phyloP scores from a whole-genome alignment of 2,888 invertebrate species.

The Mellilla xanthometata region DNA sequence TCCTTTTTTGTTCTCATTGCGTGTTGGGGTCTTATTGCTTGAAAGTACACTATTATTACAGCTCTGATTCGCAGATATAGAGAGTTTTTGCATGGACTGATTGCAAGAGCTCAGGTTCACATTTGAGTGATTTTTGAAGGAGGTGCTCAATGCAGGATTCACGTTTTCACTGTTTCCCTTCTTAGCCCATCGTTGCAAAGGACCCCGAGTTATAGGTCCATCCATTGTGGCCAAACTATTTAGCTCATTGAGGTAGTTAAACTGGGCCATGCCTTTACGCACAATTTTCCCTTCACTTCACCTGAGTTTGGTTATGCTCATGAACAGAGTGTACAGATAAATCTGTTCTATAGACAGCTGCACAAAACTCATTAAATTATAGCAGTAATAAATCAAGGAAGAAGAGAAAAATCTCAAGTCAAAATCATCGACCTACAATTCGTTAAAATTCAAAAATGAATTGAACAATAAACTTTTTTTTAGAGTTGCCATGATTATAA shows the following conservation, averaged over 20 bases:
- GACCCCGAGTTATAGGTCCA: constrained; percentile 90
- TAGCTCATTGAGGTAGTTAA: constrained; percentile 91
- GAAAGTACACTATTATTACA: constrained; percentile 77
- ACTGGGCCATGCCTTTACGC: constrained; percentile 85
- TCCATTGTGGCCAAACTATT: constrained; percentile 90
- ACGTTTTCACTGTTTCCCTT: constrained; percentile 86
- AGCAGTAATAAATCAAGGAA: background rate
- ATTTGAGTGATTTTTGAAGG: constrained; percentile 72
- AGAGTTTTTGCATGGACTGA: constrained; percentile 84
- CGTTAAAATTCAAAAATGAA: constrained; percentile 8
- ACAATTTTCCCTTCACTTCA: background rate
- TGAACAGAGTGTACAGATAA: constrained; percentile 6
- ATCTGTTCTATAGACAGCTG: constrained; percentile 3
- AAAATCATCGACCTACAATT: constrained; percentile 8
- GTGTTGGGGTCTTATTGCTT: constrained; percentile 81
- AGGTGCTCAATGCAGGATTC: constrained; percentile 67
- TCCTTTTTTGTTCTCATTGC: constrained; percentile 78
- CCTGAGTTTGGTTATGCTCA: background rate
- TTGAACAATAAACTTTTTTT: background rate
- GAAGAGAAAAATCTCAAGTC: constrained; percentile 2
- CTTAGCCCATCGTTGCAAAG: constrained; percentile 90
- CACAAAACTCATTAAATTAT: constrained; percentile 12
- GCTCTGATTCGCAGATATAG: constrained; percentile 82
- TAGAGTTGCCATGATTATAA: background rate
- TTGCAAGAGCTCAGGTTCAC: constrained; percentile 84